Evolutionary conservation across 2,888 invertebrate genomes (phyloP).

Genomic region (Helicoverpa assulta): DNA sequence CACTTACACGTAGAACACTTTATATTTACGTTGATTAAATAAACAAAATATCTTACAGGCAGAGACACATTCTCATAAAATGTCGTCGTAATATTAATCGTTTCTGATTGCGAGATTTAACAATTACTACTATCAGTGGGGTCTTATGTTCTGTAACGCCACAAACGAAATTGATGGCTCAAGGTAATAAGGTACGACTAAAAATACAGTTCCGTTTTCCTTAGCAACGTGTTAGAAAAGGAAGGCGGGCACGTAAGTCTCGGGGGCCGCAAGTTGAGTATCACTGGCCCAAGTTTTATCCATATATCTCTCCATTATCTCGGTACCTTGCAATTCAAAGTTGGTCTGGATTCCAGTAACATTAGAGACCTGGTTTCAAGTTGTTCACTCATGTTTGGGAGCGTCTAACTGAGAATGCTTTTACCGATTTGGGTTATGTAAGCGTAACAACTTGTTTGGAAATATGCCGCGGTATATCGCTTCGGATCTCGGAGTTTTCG

Average conservation of each 20-base stretch:
- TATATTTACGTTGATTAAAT: too few species aligned
- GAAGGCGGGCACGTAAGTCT: slow-evolving; percentile 12
- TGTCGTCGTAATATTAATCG: too few species aligned
- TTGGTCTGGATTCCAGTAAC: slow-evolving; percentile 50
- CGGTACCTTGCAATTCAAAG: slow-evolving; percentile 53
- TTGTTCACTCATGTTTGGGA: slow-evolving; percentile 49
- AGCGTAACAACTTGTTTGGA: slow-evolving; percentile 29
- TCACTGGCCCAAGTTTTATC: slow-evolving; percentile 39
- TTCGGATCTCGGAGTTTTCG: background rate
- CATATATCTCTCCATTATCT: slow-evolving; percentile 61
- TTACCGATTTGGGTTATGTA: slow-evolving; percentile 46
- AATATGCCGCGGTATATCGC: slow-evolving; percentile 10
- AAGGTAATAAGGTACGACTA: slow-evolving; percentile 6
- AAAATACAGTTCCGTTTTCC: slow-evolving; percentile 35
- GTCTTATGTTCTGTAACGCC: background rate
- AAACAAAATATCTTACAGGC: too few species aligned
- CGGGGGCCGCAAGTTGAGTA: slow-evolving; percentile 33
- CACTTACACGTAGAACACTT: background rate
- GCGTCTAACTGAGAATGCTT: slow-evolving; percentile 51
- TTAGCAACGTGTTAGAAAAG: slow-evolving; percentile 18
- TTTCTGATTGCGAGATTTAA: too few species aligned
- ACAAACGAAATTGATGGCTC: slow-evolving; percentile 15
- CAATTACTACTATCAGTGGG: too few species aligned
- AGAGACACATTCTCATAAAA: too few species aligned
- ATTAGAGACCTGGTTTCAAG: slow-evolving; percentile 54